Evolutionary conservation across 2,888 invertebrate species (phyloP).

Genomic region (Acanthacorydalis orientalis): DNA sequence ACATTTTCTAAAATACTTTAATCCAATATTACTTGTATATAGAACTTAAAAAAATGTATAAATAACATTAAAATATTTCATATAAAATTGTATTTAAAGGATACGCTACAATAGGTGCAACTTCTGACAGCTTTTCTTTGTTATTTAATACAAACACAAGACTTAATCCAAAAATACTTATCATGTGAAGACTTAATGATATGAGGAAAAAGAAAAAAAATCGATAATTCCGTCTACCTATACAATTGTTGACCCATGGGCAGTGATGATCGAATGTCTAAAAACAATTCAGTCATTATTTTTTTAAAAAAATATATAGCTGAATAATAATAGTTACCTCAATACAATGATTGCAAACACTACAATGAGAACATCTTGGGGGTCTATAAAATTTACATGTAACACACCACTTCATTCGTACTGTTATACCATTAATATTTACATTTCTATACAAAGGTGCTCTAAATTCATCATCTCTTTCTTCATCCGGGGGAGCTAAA

Average conservation of each 20-base stretch:
- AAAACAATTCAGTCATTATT: slow-evolving; percentile 22
- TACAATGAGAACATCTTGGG: slow-evolving; percentile 97
- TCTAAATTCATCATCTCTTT: slow-evolving; percentile 91
- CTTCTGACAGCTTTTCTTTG: slow-evolving; percentile 62
- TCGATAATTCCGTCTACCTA: slow-evolving; percentile 91
- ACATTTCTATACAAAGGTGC: slow-evolving; percentile 94
- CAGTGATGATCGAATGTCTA: slow-evolving; percentile 99
- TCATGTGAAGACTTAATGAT: slow-evolving; percentile 92
- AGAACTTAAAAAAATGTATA: too few relatives aligned
- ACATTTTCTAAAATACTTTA: too few relatives aligned
- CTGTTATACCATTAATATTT: slow-evolving; percentile 95
- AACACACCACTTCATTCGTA: slow-evolving; percentile 99
- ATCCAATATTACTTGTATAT: too few relatives aligned
- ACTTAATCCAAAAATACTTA: slow-evolving; percentile 89
- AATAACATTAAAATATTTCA: too few relatives aligned
- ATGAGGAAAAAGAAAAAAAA: slow-evolving; percentile 98
- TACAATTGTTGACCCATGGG: slow-evolving; percentile 95
- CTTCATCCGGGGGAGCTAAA: slow-evolving; percentile 88
- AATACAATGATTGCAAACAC: slow-evolving; percentile 97
- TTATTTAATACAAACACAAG: slow-evolving; percentile 80
- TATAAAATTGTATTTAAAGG: slow-evolving; percentile 51
- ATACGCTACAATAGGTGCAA: slow-evolving; percentile 74
- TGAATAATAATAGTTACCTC: slow-evolving; percentile 42
- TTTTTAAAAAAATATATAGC: too few relatives aligned
- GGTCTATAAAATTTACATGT: slow-evolving; percentile 99